Percentiles rank a stretch among this genome's conserved stretches.
These are phyloP conservation scores for Petaurus breviceps DNA, from an alignment of 2,113 vertebrate genomes.

Conservation along the genomic window DNA sequence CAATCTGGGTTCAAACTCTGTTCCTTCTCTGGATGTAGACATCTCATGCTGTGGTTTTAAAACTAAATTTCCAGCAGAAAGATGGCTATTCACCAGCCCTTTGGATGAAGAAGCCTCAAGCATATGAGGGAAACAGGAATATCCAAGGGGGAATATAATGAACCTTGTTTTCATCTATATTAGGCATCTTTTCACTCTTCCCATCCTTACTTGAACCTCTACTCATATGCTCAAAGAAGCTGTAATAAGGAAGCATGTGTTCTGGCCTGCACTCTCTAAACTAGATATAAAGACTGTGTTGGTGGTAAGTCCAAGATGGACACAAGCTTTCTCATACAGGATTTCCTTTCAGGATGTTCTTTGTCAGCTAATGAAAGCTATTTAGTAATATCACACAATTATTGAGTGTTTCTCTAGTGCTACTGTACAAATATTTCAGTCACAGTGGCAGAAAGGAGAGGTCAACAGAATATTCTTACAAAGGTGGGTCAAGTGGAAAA, in stretches of 20 bases:
- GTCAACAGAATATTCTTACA: not conserved
- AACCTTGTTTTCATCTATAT: not conserved
- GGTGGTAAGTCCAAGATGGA: not conserved
- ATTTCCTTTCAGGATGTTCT: not conserved
- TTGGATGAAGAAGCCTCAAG: not conserved
- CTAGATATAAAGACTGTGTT: not conserved
- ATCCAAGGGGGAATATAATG: not conserved
- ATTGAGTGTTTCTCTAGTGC: not conserved
- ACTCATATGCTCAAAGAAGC: not conserved
- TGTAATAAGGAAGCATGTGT: not conserved
- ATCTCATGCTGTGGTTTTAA: too few relatives aligned
- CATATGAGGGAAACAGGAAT: not conserved
- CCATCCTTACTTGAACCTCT: not conserved
- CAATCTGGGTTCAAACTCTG: too few relatives aligned
- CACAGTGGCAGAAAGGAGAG: not conserved
- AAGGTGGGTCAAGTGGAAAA: not conserved
- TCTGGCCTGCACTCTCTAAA: not conserved
- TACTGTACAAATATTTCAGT: not conserved
- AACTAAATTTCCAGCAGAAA: not conserved
- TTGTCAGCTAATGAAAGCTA: not conserved
- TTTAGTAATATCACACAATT: not conserved
- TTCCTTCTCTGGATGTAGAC: too few relatives aligned
- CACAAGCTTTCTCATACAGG: not conserved
- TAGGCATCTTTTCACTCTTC: not conserved
- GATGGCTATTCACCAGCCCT: not conserved